Percentiles rank a stretch among this genome's conserved stretches.
These are phyloP conservation scores for Oreochromis spilurus DNA, from an alignment of 2,113 vertebrate species.

Conservation along the genomic window DNA sequence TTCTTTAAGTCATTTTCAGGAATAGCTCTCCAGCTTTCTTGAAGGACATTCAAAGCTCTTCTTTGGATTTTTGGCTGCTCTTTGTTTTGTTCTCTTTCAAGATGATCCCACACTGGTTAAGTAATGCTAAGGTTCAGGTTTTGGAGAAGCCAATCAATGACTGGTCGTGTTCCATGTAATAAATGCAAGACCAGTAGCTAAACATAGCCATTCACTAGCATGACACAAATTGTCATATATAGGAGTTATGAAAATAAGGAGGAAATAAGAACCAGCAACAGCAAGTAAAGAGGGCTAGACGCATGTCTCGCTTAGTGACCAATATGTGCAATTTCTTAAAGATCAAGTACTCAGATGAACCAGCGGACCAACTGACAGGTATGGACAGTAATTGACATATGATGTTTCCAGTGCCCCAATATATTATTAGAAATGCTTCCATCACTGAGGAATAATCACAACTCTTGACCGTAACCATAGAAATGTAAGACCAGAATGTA, in stretches of 20 bases:
- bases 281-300: neutral
- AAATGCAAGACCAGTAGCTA: neutral
- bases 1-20: neutral
- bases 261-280: neutral
- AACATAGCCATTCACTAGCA: neutral
- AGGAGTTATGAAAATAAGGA: neutral
- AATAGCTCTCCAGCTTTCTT: neutral
- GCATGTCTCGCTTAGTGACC: neutral
- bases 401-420: neutral
- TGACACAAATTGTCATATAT: neutral
- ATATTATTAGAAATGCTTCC: neutral
- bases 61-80: neutral
- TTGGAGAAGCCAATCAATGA: neutral
- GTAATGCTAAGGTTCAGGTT: neutral
- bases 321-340: neutral
- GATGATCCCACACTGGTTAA: neutral
- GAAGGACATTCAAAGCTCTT: neutral
- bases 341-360: conserved; percentile 8
- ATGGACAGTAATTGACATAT: neutral
- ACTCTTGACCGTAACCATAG: conserved; percentile 27
- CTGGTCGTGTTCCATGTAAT: neutral
- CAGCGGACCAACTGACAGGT: neutral
- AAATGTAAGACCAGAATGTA: conserved; percentile 14
- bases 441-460: neutral
- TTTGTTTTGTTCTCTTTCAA: neutral